These are phyloP conservation scores for Priocnemis perturbator DNA, from an alignment of 2,888 invertebrate genomes.

Conservation along the genomic window DNA sequence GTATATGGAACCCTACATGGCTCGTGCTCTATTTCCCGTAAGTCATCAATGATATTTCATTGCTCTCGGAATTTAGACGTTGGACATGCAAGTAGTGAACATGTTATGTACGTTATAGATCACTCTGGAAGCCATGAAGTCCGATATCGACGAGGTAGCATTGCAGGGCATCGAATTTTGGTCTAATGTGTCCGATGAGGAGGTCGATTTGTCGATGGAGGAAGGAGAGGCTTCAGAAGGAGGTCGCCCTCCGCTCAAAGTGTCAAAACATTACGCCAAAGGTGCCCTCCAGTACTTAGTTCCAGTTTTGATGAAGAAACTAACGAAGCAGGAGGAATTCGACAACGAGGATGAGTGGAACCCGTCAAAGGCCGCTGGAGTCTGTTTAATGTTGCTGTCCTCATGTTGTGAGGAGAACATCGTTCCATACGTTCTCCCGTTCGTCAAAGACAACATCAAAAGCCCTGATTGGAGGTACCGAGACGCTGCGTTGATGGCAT, in stretches of 20 bases:
- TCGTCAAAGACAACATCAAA: conserved; percentile 96
- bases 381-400: conserved; percentile 97
- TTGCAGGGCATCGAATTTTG: conserved; percentile 99
- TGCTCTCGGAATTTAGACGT: neutral
- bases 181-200: conserved; percentile 99
- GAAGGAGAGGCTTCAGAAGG: conserved; percentile 94
- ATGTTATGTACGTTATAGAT: conserved; percentile 78
- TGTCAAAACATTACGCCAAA: conserved; percentile 97
- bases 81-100: neutral
- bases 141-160: conserved; percentile 95
- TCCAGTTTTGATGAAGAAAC: conserved; percentile 93
- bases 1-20: conserved; percentile 99
- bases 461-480: conserved; percentile 93
- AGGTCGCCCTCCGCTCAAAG: conserved; percentile 94
- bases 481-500: conserved; percentile 99
- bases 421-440: conserved; percentile 96
- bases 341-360: conserved; percentile 99
- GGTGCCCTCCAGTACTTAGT: conserved; percentile 97
- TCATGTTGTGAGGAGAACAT: conserved; percentile 98
- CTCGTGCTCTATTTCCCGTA: conserved; percentile 94
- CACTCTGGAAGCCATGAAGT: conserved; percentile 98
- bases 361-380: conserved; percentile 99
- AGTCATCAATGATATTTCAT: conserved; percentile 59
- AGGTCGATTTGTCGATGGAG: conserved; percentile 96
- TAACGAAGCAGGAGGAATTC: conserved; percentile 97